phyloP scores from a whole-genome alignment of 2,113 vertebrate species.

The Tapirus terrestris region DNA sequence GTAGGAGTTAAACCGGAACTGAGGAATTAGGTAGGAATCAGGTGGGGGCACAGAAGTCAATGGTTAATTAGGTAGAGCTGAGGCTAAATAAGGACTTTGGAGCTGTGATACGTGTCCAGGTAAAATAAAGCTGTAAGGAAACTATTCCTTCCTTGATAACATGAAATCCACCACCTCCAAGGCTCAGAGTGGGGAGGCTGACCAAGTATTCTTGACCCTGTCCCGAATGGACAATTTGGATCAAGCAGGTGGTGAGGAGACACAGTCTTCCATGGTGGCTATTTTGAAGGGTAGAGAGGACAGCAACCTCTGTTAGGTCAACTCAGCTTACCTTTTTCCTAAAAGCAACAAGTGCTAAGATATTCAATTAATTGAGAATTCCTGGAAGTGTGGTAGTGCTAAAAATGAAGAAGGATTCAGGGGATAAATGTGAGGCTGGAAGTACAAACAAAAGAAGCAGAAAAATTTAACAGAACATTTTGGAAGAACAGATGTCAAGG shows the following conservation, averaged over 20 bases:
- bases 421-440: background rate
- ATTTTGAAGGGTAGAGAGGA: background rate
- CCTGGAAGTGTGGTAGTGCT: background rate
- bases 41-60: background rate
- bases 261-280: background rate
- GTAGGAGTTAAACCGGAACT: background rate
- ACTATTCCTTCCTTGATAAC: background rate
- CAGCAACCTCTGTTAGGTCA: background rate
- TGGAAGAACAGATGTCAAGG: background rate
- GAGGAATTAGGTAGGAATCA: background rate
- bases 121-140: constrained; percentile 40
- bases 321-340: background rate
- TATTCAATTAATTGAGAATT: background rate
- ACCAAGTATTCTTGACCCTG: background rate
- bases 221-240: background rate
- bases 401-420: constrained; percentile 33
- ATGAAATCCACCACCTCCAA: background rate
- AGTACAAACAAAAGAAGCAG: background rate
- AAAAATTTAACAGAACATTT: background rate
- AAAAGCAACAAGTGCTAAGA: background rate
- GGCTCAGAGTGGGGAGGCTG: background rate
- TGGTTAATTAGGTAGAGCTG: background rate
- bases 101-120: background rate
- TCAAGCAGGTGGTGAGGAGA: background rate
- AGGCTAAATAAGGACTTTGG: constrained; percentile 26